Conservation (phyloP, 1,140 invertebrate genomes). For the Teleogryllus occipitalis region DNA sequence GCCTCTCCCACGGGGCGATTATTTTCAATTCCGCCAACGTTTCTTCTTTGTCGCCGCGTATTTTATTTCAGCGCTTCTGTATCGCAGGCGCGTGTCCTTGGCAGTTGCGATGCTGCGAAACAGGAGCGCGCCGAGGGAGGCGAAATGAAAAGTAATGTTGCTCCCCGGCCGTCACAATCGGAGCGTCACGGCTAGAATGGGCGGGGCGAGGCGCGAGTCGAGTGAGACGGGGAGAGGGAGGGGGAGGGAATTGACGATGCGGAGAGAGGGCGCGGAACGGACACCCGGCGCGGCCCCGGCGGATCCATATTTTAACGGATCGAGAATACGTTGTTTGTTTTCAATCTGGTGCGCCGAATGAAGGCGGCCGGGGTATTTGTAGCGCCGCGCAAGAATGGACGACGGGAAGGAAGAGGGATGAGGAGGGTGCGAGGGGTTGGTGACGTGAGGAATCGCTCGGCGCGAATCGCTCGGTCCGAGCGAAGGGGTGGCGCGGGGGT, state of each 20-base stretch:
- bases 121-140: neutral
- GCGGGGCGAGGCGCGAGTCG: no score
- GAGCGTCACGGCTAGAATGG: neutral
- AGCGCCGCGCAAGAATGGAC: neutral
- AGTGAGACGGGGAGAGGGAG: no score
- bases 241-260: neutral
- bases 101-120: neutral
- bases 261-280: neutral
- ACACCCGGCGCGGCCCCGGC: neutral
- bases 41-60: neutral
- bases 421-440: no score
- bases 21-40: neutral
- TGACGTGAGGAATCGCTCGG: no score
- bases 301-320: slow-evolving; percentile 1
- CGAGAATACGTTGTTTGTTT: neutral
- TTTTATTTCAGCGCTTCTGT: neutral
- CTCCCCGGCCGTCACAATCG: neutral
- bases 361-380: neutral
- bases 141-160: slow-evolving; percentile 5
- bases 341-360: neutral
- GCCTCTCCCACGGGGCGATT: neutral
- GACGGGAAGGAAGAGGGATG: no score
- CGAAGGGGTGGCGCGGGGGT: no score
- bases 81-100: neutral
- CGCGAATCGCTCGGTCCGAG: no score